Evolutionary conservation across 2,797 vertebrate species (phyloP).

Genomic region (Pseudopleuronectes americanus): DNA sequence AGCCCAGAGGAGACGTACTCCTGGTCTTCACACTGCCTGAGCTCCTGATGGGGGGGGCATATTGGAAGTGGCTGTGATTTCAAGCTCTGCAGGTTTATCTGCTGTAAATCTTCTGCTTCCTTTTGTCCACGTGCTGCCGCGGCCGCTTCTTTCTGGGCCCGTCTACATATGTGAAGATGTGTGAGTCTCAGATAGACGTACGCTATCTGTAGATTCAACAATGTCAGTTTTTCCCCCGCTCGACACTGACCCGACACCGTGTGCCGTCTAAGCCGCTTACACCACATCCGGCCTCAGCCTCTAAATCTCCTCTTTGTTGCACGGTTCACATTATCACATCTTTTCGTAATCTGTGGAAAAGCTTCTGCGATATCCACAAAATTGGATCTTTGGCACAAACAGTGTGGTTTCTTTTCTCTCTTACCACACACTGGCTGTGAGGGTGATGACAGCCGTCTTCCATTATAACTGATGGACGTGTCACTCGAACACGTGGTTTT

Average conservation of each 20-base stretch:
- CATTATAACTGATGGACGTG: not conserved
- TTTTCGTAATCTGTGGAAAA: conserved; percentile 55
- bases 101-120: conserved; percentile 1
- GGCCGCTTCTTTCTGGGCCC: conserved; percentile 1
- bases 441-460: not conserved
- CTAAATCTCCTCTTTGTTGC: conserved; percentile 66
- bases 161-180: not conserved
- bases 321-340: conserved; percentile 43
- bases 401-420: not conserved
- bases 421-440: not conserved
- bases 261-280: conserved; percentile 59
- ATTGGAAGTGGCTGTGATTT: conserved; percentile 1
- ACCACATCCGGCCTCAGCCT: conserved; percentile 44
- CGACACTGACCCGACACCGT: conserved; percentile 37
- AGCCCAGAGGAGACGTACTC: conserved; percentile 32
- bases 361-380: conserved; percentile 31
- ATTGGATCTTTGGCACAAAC: conserved; percentile 16
- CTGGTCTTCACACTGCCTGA: conserved; percentile 12
- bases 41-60: conserved; percentile 1
- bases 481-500: conserved; percentile 3
- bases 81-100: not conserved
- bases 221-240: conserved; percentile 24
- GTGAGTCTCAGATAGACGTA: not conserved
- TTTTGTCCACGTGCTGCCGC: not conserved
- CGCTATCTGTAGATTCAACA: conserved; percentile 33